A percentile compares a stretch with the other conserved stretches of the same genome.
These are phyloP conservation scores for Junonia oenone DNA, from an alignment of 2,888 invertebrate species.

Conservation along the genomic window DNA sequence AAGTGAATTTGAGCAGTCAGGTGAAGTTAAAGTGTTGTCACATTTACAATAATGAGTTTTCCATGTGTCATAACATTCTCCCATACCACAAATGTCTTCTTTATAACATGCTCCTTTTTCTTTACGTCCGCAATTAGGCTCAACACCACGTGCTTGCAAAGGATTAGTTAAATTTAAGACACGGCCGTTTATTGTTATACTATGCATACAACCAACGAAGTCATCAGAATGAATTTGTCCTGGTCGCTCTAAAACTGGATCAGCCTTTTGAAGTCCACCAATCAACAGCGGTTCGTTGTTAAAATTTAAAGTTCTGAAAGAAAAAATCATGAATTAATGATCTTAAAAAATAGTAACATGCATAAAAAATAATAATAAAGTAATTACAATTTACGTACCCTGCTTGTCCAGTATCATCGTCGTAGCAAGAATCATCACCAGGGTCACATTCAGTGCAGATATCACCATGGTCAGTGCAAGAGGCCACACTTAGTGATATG, in stretches of 20 bases:
- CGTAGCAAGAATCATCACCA: constrained; percentile 89
- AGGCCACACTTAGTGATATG: constrained; percentile 89
- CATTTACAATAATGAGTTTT: constrained; percentile 85
- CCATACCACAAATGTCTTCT: constrained; percentile 77
- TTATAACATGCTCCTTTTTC: constrained; percentile 82
- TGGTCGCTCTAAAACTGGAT: constrained; percentile 91
- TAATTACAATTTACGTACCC: constrained; percentile 81
- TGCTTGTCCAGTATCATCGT: constrained; percentile 91
- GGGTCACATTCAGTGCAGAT: constrained; percentile 91
- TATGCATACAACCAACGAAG: constrained; percentile 95
- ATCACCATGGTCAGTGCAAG: constrained; percentile 92
- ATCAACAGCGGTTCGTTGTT: constrained; percentile 92
- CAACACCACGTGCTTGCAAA: constrained; percentile 84
- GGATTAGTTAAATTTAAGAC: constrained; percentile 89
- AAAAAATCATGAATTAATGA: not conserved
- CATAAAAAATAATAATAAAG: not conserved
- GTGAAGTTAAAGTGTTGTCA: constrained; percentile 84
- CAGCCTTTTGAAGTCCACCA: constrained; percentile 91
- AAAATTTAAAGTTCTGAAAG: constrained; percentile 92
- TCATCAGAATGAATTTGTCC: constrained; percentile 95
- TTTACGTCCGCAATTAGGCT: constrained; percentile 87
- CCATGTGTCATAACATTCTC: constrained; percentile 92
- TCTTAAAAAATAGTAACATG: not conserved
- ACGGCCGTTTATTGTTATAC: constrained; percentile 92
- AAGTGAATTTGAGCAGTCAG: constrained; percentile 88